Percentiles rank a stretch among this genome's conserved stretches.
Conservation (phyloP, 2,797 vertebrate genomes). For the Argya squamiceps region DNA sequence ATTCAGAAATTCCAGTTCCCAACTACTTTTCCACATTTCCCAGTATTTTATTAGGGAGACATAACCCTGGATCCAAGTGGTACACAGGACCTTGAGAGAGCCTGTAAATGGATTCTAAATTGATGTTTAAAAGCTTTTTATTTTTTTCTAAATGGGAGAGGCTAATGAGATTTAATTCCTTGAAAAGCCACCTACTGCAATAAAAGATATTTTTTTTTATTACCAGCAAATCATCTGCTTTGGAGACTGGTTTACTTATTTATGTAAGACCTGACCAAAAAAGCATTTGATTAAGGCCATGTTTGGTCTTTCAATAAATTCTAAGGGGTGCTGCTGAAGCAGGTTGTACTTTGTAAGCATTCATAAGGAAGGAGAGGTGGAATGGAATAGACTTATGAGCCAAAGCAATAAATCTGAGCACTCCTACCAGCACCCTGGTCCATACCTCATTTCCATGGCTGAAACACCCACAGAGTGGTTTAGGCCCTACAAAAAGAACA, state of each 20-base stretch:
- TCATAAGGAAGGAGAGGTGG: not conserved
- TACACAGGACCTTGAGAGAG: not conserved
- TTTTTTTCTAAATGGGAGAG: not conserved
- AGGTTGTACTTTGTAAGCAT: not conserved
- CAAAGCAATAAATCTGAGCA: not conserved
- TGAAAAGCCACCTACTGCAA: constrained; percentile 66
- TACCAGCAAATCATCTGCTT: constrained; percentile 39
- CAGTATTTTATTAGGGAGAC: not conserved
- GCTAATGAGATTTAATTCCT: constrained; percentile 54
- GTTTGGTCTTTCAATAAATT: not conserved
- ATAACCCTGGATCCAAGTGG: not conserved
- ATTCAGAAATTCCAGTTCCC: not conserved
- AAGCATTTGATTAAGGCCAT: not conserved
- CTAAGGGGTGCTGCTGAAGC: not conserved
- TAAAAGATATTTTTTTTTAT: constrained; percentile 71
- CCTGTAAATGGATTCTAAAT: constrained; percentile 45
- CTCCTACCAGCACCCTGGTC: not conserved
- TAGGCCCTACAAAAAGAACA: not conserved
- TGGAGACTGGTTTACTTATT: not conserved
- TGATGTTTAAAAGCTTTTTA: constrained; percentile 7
- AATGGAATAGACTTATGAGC: not conserved
- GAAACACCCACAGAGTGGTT: not conserved
- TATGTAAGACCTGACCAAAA: not conserved
- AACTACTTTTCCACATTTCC: not conserved
- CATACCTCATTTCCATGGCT: not conserved